phyloP scores from a whole-genome alignment of 2,113 vertebrate species.

The Psittacara wagleri region DNA sequence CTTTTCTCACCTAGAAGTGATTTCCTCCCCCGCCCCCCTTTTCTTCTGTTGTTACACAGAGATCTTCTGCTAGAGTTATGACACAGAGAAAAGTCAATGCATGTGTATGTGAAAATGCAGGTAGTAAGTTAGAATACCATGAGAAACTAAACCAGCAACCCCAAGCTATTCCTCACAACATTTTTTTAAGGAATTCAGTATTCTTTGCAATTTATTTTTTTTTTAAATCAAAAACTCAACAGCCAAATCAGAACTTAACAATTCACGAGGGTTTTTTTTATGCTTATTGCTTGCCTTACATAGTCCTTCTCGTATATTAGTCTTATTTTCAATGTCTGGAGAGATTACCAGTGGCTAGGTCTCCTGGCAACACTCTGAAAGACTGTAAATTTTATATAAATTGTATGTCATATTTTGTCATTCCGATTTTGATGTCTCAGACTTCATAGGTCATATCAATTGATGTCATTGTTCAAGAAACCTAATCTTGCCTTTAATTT shows the following conservation, averaged over 20 bases:
- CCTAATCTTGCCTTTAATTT: neutral
- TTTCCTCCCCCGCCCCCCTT: neutral
- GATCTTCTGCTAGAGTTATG: neutral
- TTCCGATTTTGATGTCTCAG: conserved; percentile 2
- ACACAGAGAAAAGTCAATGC: neutral
- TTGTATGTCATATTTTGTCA: conserved; percentile 13
- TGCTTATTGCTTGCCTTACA: conserved; percentile 9
- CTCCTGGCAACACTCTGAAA: conserved; percentile 6
- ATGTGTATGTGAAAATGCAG: neutral
- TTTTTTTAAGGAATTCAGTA: neutral
- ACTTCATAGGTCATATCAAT: conserved; percentile 12
- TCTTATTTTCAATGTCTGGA: neutral
- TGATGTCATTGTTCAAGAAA: neutral
- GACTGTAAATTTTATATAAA: conserved; percentile 20
- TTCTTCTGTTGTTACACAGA: neutral
- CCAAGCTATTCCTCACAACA: neutral
- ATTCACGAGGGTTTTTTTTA: neutral
- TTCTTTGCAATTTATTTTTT: neutral
- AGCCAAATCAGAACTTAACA: neutral
- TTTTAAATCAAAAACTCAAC: neutral
- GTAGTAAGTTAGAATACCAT: neutral
- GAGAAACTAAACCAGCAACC: neutral
- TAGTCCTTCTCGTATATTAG: neutral
- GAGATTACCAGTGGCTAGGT: neutral
- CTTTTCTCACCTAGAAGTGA: neutral